These are phyloP conservation scores for Dromaius novaehollandiae DNA, from an alignment of 2,113 vertebrate species.

Conservation along the genomic window DNA sequence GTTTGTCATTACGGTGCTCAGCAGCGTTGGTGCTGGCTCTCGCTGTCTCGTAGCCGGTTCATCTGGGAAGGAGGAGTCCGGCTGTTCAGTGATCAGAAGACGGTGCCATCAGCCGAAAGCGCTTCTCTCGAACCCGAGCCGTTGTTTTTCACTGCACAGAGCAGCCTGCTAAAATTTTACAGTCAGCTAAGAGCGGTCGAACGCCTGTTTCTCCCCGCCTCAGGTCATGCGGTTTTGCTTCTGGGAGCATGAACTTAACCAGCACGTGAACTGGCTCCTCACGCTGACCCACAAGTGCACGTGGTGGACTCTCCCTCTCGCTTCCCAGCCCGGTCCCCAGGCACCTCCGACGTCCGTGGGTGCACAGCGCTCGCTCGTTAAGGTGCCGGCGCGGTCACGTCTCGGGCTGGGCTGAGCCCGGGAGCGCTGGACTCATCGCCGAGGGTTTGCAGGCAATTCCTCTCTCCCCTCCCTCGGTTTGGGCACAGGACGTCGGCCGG, in stretches of 20 bases:
- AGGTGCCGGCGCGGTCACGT: background rate
- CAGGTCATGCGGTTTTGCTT: background rate
- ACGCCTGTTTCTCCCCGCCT: background rate
- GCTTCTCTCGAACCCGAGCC: background rate
- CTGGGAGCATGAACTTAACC: fast-evolving
- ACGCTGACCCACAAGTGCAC: background rate
- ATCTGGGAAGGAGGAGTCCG: background rate
- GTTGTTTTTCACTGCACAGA: too few relatives aligned
- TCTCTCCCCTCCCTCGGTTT: background rate
- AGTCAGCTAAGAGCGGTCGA: background rate
- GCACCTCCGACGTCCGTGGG: background rate
- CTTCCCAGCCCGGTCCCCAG: background rate
- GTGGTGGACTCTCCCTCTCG: background rate
- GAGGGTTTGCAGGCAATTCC: background rate
- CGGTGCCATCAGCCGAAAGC: background rate
- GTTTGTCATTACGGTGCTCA: background rate
- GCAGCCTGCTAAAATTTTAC: too few relatives aligned
- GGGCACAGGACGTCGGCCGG: background rate
- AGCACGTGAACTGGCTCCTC: background rate
- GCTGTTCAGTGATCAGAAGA: background rate
- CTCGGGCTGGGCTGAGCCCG: background rate
- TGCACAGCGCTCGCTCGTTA: background rate
- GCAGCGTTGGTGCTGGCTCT: background rate
- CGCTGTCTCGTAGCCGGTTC: background rate
- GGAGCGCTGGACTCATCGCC: background rate